Evolutionary conservation across 2,113 vertebrate species (phyloP), one percentile per base, ranked within the genome.

Genomic region (Coturnix japonica): DNA sequence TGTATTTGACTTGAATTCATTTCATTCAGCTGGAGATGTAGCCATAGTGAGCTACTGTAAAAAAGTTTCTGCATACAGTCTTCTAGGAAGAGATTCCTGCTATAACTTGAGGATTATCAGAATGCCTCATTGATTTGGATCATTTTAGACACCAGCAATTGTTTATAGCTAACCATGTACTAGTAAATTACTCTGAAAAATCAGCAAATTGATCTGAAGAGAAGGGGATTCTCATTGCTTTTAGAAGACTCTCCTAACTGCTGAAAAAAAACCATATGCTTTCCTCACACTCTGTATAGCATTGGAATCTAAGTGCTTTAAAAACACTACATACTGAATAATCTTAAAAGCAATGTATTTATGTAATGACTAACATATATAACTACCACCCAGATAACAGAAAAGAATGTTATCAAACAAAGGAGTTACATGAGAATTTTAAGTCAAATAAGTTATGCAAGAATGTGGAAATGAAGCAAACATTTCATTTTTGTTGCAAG

Each of bases 61-160:
- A 81, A 86, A 86, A 87, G 39, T 25, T 31, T 89, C 9, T 69
- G 59, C 26, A 15, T 79, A 72, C 47, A 57, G 15, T 35, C 14
- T 26, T 47, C 33, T 81, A 49, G 47, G 33, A 85, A 13, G 20
- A 16, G 11, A 81, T 59, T 63, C 30, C 85, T 26, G 11, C 15
- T 31, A 16, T 84, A 87, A 93, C 28, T 35, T 66, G 67, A 89
- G 63, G 67, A 49, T 54, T 85, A n/a, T 35, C 65, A 75, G 30
- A 51, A 77, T 73, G 30, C 12, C 54, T 86, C 51, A 35, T 41
- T n/a, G 93, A 53, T 94, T 93, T 95, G 59, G 56, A 59, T 78
- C 13, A 49, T 80, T 79, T 86, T 56, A 95, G 77, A 86, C 79
- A 66, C 20, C 47, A 41, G 13, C 9, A 70, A 30, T 51, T 91